Evolutionary conservation across 1,140 invertebrate species (phyloP).

Genomic region (Zaprionus taronus): DNA sequence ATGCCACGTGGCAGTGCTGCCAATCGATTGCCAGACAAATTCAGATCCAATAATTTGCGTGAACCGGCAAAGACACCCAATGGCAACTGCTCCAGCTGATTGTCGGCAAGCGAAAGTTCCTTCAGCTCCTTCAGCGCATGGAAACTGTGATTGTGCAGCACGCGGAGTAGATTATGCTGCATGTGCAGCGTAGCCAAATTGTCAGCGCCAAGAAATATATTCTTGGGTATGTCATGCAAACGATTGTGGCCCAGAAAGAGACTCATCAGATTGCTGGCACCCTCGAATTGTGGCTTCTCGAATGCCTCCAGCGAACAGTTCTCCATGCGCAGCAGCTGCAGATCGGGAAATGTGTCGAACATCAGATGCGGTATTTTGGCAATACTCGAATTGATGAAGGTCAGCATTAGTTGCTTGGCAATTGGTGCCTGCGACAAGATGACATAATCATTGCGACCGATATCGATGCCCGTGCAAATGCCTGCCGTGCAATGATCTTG

Average conservation of each 20-base stretch:
- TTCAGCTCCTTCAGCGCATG: constrained; percentile 76
- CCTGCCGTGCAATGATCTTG: constrained; percentile 77
- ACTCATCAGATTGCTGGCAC: constrained; percentile 80
- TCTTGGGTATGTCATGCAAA: constrained; percentile 75
- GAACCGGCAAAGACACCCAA: constrained; percentile 61
- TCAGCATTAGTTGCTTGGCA: constrained; percentile 65
- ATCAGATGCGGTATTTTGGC: constrained; percentile 79
- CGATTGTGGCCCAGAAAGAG: constrained; percentile 73
- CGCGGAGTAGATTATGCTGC: constrained; percentile 60
- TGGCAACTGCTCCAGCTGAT: constrained; percentile 66
- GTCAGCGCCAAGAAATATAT: constrained; percentile 79
- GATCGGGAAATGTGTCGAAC: constrained; percentile 81
- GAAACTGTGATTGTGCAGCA: constrained; percentile 70
- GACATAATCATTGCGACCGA: constrained; percentile 76
- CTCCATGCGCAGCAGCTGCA: constrained; percentile 80
- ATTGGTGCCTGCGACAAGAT: constrained; percentile 76
- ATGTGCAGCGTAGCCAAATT: constrained; percentile 71
- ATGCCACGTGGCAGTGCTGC: constrained; percentile 64
- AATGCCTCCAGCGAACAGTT: constrained; percentile 78
- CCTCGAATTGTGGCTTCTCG: constrained; percentile 80
- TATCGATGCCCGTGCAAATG: constrained; percentile 69
- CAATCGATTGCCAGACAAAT: constrained; percentile 73
- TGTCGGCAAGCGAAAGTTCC: constrained; percentile 66
- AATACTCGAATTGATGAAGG: constrained; percentile 77
- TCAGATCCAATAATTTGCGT: constrained; percentile 70